Evolutionary conservation across 2,113 vertebrate species (phyloP).

Genomic region (Syngnathus typhle): DNA sequence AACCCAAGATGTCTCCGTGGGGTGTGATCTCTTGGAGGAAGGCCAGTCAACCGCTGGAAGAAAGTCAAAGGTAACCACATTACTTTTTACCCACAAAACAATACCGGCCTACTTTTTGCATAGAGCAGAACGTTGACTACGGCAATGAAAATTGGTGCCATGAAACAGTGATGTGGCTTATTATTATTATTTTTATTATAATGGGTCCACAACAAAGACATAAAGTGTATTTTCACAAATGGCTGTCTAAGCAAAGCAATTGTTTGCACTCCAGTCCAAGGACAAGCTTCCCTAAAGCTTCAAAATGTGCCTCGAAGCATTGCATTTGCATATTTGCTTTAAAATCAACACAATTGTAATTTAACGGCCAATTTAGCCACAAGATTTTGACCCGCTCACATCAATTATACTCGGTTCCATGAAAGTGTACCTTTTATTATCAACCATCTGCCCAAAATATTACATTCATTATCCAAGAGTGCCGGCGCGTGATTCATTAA

Average conservation of each 20-base stretch:
- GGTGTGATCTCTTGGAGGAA: constrained; percentile 89
- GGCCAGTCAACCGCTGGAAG: constrained; percentile 78
- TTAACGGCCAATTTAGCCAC: not conserved
- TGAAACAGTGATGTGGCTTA: not conserved
- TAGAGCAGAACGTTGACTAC: not conserved
- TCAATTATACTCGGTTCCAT: not conserved
- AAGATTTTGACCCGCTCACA: not conserved
- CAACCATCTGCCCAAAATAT: not conserved
- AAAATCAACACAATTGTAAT: not conserved
- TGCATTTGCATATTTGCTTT: not conserved
- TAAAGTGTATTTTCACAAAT: too few species aligned
- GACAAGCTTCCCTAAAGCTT: not conserved
- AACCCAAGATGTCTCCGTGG: constrained; percentile 91
- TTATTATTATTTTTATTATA: too few species aligned
- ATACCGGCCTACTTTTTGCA: not conserved
- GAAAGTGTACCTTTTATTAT: not conserved
- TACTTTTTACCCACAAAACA: constrained; percentile 9
- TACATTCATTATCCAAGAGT: not conserved
- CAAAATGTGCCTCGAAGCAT: not conserved
- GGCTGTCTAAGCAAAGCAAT: not conserved
- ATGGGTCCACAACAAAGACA: too few species aligned
- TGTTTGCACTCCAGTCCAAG: not conserved
- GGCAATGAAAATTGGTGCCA: not conserved
- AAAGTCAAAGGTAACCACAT: constrained; percentile 80
- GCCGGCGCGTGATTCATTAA: not conserved